phyloP scores from a whole-genome alignment of 2,113 vertebrate genomes.

The Dicentrarchus labrax region DNA sequence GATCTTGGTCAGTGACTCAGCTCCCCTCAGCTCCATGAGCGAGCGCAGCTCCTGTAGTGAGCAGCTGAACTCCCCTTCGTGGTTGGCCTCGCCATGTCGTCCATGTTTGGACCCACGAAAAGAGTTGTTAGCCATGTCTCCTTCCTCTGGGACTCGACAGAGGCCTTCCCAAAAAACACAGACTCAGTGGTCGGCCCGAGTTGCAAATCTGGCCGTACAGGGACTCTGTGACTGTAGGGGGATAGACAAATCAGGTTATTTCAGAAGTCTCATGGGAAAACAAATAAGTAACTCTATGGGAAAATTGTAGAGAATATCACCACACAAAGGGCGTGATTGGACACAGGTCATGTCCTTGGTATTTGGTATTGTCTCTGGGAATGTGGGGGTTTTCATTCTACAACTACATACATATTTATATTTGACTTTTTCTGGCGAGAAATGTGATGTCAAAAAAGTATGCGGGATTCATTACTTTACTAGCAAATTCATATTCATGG shows the following conservation, averaged over 20 bases:
- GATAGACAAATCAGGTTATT: background rate
- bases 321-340: background rate
- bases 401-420: too few relatives aligned
- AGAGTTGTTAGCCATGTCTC: conserved; percentile 94
- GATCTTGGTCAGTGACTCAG: conserved; percentile 90
- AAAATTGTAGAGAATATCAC: background rate
- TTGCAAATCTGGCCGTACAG: conserved; percentile 44
- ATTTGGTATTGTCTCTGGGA: background rate
- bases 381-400: background rate
- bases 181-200: conserved; percentile 64
- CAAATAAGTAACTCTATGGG: background rate
- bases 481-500: too few relatives aligned
- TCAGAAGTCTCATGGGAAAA: background rate
- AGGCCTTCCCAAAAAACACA: conserved; percentile 76
- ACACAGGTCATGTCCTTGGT: background rate
- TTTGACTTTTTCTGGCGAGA: too few relatives aligned
- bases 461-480: too few relatives aligned
- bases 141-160: conserved; percentile 78
- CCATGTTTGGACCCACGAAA: conserved; percentile 90
- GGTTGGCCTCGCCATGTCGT: conserved; percentile 88
- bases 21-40: conserved; percentile 95
- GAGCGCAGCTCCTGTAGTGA: conserved; percentile 90
- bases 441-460: too few relatives aligned
- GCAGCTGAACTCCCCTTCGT: conserved; percentile 91
- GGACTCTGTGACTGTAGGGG: conserved; percentile 58